phyloP scores from a whole-genome alignment of 2,888 invertebrate genomes.

The Theretra japonica region DNA sequence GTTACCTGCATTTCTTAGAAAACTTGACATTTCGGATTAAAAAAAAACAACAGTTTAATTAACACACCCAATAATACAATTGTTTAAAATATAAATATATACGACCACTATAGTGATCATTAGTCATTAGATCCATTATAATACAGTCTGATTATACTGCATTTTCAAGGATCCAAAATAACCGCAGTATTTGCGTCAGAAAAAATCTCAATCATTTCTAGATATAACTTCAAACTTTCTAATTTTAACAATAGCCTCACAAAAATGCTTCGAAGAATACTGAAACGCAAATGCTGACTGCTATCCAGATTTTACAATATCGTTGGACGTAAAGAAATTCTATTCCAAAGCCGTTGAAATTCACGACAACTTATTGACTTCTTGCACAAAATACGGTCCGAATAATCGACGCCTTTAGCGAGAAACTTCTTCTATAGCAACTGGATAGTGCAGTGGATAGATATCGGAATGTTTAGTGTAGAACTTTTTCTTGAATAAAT shows the following conservation, averaged over 20 bases:
- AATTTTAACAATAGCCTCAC: neutral
- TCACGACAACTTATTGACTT: neutral
- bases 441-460: neutral
- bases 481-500: neutral
- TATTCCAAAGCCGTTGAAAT: conserved; percentile 3
- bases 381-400: neutral
- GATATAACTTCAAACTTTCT: no score
- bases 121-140: no score
- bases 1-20: no score
- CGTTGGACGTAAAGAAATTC: neutral
- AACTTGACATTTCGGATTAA: no score
- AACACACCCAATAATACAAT: no score
- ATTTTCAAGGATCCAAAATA: no score
- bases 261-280: neutral
- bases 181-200: no score
- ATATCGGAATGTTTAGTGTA: neutral
- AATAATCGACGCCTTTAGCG: neutral
- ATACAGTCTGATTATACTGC: no score
- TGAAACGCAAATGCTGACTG: neutral
- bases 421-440: neutral
- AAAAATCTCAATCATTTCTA: no score
- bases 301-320: neutral
- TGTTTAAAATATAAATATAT: no score
- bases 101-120: no score
- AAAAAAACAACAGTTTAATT: no score